Percentiles rank a stretch among this genome's conserved stretches.
These are phyloP conservation scores for Sitobion miscanthi DNA, from an alignment of 1,140 invertebrate genomes.

Conservation along the genomic window DNA sequence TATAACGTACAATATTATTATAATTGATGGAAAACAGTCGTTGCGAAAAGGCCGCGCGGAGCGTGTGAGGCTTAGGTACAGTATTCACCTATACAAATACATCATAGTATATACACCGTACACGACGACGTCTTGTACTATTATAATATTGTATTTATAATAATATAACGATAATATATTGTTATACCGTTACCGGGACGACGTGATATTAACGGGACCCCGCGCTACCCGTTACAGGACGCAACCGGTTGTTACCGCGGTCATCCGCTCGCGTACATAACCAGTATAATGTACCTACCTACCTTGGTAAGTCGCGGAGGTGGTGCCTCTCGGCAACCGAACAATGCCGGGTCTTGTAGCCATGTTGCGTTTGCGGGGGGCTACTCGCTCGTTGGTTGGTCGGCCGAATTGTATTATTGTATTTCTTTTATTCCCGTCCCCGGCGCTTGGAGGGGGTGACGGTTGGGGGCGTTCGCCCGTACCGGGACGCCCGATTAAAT, in stretches of 20 bases:
- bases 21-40: slow-evolving; percentile 12
- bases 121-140: not conserved
- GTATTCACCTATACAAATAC: too few relatives aligned
- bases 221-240: not conserved
- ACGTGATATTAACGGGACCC: not conserved
- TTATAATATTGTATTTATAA: not conserved
- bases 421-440: not conserved
- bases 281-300: not conserved
- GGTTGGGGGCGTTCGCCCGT: not conserved
- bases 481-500: not conserved
- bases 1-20: not conserved
- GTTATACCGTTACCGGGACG: slow-evolving; percentile 8
- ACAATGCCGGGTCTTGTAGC: not conserved
- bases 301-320: slow-evolving; percentile 3
- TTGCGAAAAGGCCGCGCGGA: not conserved
- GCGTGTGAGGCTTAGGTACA: too few relatives aligned
- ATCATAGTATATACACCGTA: not conserved
- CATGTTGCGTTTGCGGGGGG: slow-evolving; percentile 13
- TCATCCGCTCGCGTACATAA: not conserved
- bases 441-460: not conserved
- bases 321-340: not conserved
- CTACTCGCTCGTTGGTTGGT: slow-evolving; percentile 16
- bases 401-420: not conserved
- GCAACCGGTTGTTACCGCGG: not conserved
- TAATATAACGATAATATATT: not conserved